Conservation (phyloP, 2,888 invertebrate species). For the Machimus atricapillus region DNA sequence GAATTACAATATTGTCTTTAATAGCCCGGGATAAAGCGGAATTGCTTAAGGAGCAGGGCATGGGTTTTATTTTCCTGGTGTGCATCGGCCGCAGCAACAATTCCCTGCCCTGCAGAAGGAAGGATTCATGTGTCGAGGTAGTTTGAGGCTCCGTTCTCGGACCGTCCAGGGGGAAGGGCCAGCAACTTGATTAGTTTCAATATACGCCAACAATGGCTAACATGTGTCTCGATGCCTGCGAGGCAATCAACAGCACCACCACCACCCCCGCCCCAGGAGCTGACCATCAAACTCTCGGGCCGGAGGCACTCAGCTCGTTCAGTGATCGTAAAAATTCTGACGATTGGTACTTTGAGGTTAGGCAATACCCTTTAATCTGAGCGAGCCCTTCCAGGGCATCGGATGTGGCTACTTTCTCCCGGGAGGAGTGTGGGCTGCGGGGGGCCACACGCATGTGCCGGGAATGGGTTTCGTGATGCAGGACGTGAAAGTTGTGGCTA, state of each 20-base stretch:
- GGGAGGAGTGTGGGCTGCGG: not conserved
- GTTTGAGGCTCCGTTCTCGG: conserved; percentile 12
- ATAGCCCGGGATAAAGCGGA: conserved; percentile 44
- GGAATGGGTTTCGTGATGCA: not conserved
- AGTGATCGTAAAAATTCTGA: conserved; percentile 39
- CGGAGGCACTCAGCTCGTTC: conserved; percentile 26
- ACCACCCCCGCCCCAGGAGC: not conserved
- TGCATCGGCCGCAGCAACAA: conserved; percentile 7
- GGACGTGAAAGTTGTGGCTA: conserved; percentile 18
- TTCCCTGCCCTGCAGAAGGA: not conserved
- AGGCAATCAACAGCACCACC: conserved; percentile 26
- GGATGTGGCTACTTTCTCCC: not conserved
- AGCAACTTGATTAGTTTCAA: conserved; percentile 46
- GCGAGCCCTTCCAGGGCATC: not conserved
- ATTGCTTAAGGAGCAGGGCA: conserved; percentile 39
- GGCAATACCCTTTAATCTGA: conserved; percentile 34
- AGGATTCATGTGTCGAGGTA: conserved; percentile 41
- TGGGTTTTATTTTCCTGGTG: conserved; percentile 25
- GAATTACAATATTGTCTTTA: conserved; percentile 46
- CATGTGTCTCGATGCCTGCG: conserved; percentile 21
- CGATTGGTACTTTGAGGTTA: conserved; percentile 43
- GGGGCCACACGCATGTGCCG: not conserved
- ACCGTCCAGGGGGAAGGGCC: not conserved
- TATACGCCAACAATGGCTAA: conserved; percentile 28
- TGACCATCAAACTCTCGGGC: conserved; percentile 23